phyloP scores from a whole-genome alignment of 2,888 invertebrate species.

The Pristionchus maxplancki region DNA sequence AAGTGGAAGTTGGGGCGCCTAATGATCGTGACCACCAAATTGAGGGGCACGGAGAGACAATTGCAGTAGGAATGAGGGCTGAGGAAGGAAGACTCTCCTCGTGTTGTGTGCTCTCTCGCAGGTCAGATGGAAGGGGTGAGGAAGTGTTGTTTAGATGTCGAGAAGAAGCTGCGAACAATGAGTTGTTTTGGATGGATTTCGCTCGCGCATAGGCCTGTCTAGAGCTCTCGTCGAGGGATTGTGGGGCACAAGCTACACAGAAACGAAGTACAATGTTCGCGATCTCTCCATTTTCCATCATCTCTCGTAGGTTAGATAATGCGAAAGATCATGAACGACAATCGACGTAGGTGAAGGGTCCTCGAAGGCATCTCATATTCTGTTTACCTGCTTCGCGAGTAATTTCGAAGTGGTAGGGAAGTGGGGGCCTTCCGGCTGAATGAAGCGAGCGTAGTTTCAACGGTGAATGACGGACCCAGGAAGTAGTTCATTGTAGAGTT shows the following conservation, averaged over 20 bases:
- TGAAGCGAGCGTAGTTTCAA: background rate
- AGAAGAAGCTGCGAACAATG: background rate
- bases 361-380: background rate
- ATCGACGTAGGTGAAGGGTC: background rate
- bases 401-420: background rate
- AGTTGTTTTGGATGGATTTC: background rate
- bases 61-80: background rate
- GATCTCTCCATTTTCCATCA: background rate
- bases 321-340: background rate
- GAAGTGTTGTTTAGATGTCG: background rate
- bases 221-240: background rate
- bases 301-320: background rate
- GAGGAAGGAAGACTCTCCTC: background rate
- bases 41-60: background rate
- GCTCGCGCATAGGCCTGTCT: background rate
- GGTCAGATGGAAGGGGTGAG: background rate
- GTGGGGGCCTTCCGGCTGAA: slow-evolving; percentile 1
- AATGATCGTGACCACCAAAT: background rate
- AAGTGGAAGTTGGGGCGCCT: background rate
- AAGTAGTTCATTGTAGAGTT: no score
- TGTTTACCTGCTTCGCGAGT: slow-evolving; percentile 11
- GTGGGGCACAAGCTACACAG: background rate
- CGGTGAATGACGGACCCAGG: background rate
- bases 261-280: background rate
- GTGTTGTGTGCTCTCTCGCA: no score